These are phyloP conservation scores for Hyperoplus lanceolatus DNA, from an alignment of 2,797 vertebrate genomes.

Conservation along the genomic window DNA sequence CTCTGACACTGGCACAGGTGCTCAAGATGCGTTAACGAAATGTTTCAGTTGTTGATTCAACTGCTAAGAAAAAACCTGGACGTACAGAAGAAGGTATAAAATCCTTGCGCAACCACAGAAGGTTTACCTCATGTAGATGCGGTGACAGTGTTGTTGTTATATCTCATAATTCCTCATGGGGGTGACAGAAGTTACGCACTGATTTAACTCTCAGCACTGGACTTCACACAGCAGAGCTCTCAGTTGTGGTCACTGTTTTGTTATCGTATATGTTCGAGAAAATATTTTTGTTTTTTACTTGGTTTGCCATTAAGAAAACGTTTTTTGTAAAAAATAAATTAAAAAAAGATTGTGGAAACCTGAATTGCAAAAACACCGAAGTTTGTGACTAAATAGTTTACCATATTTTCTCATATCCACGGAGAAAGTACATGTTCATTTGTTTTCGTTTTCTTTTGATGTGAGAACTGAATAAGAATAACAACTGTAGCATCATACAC, in stretches of 20 bases:
- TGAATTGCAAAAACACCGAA: neutral
- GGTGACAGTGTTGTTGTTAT: no score
- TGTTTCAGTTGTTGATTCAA: no score
- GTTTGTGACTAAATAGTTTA: neutral
- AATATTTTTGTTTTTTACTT: neutral
- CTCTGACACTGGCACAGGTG: no score
- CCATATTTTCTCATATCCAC: neutral
- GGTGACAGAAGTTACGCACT: no score
- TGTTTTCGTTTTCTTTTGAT: neutral
- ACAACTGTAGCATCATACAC: neutral
- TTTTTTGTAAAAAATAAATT: neutral
- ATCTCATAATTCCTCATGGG: no score
- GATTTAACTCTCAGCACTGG: no score
- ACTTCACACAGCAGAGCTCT: neutral
- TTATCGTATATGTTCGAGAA: no score
- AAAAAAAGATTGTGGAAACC: neutral
- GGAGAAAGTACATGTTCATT: neutral
- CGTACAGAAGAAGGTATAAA: no score
- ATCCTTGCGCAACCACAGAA: no score
- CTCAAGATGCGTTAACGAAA: no score
- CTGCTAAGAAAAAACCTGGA: no score
- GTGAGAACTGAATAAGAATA: neutral
- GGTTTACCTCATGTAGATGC: no score
- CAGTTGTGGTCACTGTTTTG: neutral
- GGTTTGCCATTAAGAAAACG: neutral